Evolutionary conservation across 2,888 invertebrate genomes (phyloP), one percentile per base, ranked within the genome.

Genomic region (Seira musarum): DNA sequence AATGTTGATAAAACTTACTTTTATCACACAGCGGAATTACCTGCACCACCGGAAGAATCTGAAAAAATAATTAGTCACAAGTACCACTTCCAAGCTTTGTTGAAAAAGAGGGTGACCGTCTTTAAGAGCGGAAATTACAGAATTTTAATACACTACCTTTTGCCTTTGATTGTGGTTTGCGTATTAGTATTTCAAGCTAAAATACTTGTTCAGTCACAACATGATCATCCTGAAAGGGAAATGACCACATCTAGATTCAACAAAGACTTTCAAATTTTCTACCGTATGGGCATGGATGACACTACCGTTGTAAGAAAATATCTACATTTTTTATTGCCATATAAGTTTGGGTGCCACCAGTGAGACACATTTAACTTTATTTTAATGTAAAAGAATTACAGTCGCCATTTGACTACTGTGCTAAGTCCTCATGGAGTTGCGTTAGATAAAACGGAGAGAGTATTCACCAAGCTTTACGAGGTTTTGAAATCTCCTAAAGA

Each of bases 131-230:
- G 73, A 22, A 67, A 69, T 21, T 60, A 72, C 13, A 69, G 15
- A 17, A 68, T 82, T n/a, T 21, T 79, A 6, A 46, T 76, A 64
- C 63, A 83, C 57, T 82, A 71, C 57, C 1, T 83, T 0, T 24
- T 82, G 2, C 85, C 85, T 0, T 10, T 83, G 1, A 8, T 80
- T 13, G 10, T 85, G 10, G 76, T 83, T n/a, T 46, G 71, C 17
- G 30, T 80, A 3, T 76, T 81, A 0, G 80, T 81, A 0, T 82
- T 63, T 63, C 80, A 82, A 60, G 73, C 78, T 0, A 75, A 69
- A 13, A 22, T 82, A 19, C 77, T 82, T 68, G 69, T 80, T 2
- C 25, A 17, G 1, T 40, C 66, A 0, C 19, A 40, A 3, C 2
- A 6, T 6, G 63, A 65, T 10, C n/a, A 46, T 30, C 66, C 75